Evolutionary conservation across 2,113 vertebrate species (phyloP).

Genomic region (Oceanodroma tethys): DNA sequence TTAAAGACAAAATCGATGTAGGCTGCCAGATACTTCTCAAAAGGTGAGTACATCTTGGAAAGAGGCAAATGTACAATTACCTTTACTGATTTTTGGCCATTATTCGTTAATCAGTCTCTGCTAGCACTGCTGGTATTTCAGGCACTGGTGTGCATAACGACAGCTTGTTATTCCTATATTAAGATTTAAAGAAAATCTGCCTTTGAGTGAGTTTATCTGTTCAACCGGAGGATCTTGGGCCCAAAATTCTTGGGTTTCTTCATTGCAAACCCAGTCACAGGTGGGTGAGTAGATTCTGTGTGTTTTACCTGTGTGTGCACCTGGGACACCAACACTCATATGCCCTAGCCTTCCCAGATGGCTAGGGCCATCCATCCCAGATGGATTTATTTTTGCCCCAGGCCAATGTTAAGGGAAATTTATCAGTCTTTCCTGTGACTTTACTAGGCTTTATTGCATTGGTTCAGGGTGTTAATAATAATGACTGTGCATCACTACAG

Average conservation of each 20-base stretch:
- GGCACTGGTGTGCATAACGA: not conserved
- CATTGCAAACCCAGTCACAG: not conserved
- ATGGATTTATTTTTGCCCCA: not conserved
- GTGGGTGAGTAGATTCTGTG: not conserved
- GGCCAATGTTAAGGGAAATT: not conserved
- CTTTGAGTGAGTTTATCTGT: not conserved
- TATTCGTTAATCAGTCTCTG: not conserved
- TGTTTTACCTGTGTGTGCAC: not conserved
- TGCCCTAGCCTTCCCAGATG: accelerated
- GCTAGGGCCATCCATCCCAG: too few relatives aligned
- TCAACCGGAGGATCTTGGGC: not conserved
- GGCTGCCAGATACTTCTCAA: not conserved
- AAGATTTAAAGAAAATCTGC: not conserved
- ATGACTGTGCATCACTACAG: not conserved
- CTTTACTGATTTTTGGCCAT: not conserved
- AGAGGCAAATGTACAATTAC: not conserved
- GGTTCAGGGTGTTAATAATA: not conserved
- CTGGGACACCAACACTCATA: accelerated
- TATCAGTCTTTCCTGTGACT: not conserved
- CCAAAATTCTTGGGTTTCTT: not conserved
- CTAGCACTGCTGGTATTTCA: not conserved
- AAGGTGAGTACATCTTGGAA: not conserved
- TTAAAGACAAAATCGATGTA: not conserved
- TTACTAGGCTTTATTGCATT: not conserved
- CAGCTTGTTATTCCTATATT: not conserved